phyloP scores from a whole-genome alignment of 1,140 invertebrate genomes.

The Dysdera silvatica region DNA sequence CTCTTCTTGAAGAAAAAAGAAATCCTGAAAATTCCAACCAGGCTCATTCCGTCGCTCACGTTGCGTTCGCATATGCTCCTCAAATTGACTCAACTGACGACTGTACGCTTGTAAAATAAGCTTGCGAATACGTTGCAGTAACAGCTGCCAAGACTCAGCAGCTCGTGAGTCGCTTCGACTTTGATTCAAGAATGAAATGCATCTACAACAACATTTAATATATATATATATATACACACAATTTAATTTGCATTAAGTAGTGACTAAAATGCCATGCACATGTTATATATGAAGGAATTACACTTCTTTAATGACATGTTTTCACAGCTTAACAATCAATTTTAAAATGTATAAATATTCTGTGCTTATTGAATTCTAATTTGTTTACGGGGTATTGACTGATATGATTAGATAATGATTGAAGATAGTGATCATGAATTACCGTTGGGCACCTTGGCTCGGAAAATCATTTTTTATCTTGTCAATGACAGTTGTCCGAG shows the following conservation, averaged over 20 bases:
- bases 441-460: constrained; percentile 74
- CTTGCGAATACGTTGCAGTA: constrained; percentile 71
- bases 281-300: background rate
- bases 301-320: background rate
- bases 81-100: constrained; percentile 60
- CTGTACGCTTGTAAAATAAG: constrained; percentile 81
- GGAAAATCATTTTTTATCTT: constrained; percentile 91
- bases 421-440: constrained; percentile 30
- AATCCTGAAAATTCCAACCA: constrained; percentile 89
- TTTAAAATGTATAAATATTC: constrained; percentile 10
- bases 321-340: too few relatives aligned
- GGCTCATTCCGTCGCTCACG: constrained; percentile 80
- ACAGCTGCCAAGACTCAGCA: constrained; percentile 76
- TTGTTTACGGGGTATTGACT: background rate
- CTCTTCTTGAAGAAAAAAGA: constrained; percentile 91
- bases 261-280: too few relatives aligned
- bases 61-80: constrained; percentile 81
- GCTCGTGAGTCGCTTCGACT: constrained; percentile 77
- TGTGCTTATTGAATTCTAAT: background rate
- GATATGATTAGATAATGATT: background rate
- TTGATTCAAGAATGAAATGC: constrained; percentile 82
- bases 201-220: constrained; percentile 50
- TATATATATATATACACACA: background rate
- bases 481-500: constrained; percentile 84
- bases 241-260: background rate